Evolutionary conservation across 1,140 invertebrate species (phyloP), one percentile per base, ranked within the genome.

Genomic region (Drosophila nebulosa): DNA sequence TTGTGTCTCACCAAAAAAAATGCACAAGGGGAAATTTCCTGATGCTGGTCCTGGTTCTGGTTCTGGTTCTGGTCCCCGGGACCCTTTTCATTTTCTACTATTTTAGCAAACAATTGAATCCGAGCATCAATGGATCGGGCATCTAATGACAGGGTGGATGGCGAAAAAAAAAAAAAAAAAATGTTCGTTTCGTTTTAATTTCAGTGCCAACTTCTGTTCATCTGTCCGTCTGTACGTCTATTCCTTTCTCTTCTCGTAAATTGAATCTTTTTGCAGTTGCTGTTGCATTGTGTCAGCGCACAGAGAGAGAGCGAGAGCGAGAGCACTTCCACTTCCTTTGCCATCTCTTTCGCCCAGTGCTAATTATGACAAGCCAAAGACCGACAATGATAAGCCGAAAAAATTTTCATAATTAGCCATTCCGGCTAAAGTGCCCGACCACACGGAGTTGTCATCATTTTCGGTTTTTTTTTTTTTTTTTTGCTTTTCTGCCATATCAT

Each of bases 111-210:
- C 80, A 85, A 85, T 85, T 80, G 80, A 78, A 57, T 62, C 62
- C n/a, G n/a, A 58, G 58, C 63, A 62, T 73, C 64, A 64, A 70
- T 63, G 59, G 64, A 51, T 46, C 39, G 39, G 62, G 61, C 78
- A 65, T 86, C 80, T 85, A 85, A 85, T 85, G 81, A 85, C 80
- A 85, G 80, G 80, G 80, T 85, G 80, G 80, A 85, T 85, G 68
- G 81, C 78, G 16, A 46, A 46, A 81, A 70, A 67, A n/a, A n/a
- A n/a, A n/a, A n/a, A n/a, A n/a, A n/a, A n/a, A n/a, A n/a, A n/a
- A n/a, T n/a, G n/a, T n/a, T n/a, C n/a, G 78, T 86, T 86, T 77
- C 73, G 78, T 59, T 75, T 75, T 75, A 75, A 75, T 75, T 75
- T 57, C 72, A 75, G 79, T 85, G 83, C 83, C 74, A 84, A 85